Percentiles rank a stretch among this genome's conserved stretches.
phyloP scores from a whole-genome alignment of 2,888 invertebrate species.

The Latheticus oryzae region DNA sequence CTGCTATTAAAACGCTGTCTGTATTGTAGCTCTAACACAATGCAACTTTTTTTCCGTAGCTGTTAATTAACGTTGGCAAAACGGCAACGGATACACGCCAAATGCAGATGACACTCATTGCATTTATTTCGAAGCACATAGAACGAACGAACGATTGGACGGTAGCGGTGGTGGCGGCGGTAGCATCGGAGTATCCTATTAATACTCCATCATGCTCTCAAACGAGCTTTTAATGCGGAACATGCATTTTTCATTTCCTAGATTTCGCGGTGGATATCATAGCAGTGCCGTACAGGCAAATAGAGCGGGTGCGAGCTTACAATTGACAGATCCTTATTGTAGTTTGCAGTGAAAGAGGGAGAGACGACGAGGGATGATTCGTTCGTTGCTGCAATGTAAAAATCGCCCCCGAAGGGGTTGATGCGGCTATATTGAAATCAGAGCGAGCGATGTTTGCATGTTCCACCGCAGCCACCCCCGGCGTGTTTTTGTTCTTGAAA shows the following conservation, averaged over 20 bases:
- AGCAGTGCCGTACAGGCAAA: constrained; percentile 54
- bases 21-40: too few species aligned
- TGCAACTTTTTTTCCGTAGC: constrained; percentile 18
- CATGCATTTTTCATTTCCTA: constrained; percentile 63
- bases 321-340: constrained; percentile 64
- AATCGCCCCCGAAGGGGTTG: constrained; percentile 62
- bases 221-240: constrained; percentile 61
- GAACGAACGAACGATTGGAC: constrained; percentile 10
- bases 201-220: constrained; percentile 54
- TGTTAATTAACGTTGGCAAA: constrained; percentile 36
- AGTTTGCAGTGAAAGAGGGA: constrained; percentile 46
- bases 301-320: constrained; percentile 58
- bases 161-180: constrained; percentile 23
- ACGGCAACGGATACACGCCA: constrained; percentile 26
- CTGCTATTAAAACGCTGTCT: too few species aligned
- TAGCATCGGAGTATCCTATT: constrained; percentile 49
- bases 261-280: constrained; percentile 53
- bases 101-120: constrained; percentile 43
- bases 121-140: constrained; percentile 29
- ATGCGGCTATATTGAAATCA: constrained; percentile 61
- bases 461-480: constrained; percentile 46
- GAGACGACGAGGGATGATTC: constrained; percentile 33
- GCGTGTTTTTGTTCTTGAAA: constrained; percentile 39
- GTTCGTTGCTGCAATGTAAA: constrained; percentile 58
- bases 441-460: constrained; percentile 56